These are phyloP conservation scores for Cyanistes caeruleus DNA, from an alignment of 2,113 vertebrate species.

Conservation along the genomic window DNA sequence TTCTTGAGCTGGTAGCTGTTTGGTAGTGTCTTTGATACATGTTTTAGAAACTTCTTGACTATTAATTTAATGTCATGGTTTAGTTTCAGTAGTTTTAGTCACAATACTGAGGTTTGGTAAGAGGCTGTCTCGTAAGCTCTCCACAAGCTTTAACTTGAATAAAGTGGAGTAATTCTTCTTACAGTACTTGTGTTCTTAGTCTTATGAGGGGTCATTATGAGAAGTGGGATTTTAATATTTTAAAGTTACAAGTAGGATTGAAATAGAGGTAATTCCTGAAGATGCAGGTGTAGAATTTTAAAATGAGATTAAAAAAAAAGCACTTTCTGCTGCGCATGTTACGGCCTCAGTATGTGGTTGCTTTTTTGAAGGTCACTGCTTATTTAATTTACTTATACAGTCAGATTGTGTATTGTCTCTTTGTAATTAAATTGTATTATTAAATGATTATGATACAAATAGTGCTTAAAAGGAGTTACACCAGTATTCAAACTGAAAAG, in stretches of 20 bases:
- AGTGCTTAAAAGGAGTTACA: not conserved
- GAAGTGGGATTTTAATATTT: not conserved
- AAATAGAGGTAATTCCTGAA: not conserved
- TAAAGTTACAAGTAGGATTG: not conserved
- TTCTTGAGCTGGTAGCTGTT: not conserved
- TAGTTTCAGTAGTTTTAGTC: not conserved
- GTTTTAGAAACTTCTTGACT: not conserved
- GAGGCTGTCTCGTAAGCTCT: not conserved
- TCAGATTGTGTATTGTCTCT: not conserved
- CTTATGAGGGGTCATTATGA: not conserved
- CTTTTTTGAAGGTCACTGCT: not conserved
- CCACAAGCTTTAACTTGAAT: not conserved
- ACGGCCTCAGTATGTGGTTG: not conserved
- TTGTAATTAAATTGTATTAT: slow-evolving; percentile 13
- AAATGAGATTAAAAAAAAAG: not conserved
- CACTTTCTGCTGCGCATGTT: not conserved
- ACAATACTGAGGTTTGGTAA: not conserved
- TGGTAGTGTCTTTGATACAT: not conserved
- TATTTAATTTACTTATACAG: not conserved
- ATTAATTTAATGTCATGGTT: not conserved
- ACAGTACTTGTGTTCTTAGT: not conserved
- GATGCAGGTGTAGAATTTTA: not conserved
- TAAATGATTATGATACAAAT: not conserved
- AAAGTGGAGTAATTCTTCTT: not conserved
- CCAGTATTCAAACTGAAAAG: not conserved